phyloP scores from a whole-genome alignment of 2,888 invertebrate species.

The Erebia palarica region DNA sequence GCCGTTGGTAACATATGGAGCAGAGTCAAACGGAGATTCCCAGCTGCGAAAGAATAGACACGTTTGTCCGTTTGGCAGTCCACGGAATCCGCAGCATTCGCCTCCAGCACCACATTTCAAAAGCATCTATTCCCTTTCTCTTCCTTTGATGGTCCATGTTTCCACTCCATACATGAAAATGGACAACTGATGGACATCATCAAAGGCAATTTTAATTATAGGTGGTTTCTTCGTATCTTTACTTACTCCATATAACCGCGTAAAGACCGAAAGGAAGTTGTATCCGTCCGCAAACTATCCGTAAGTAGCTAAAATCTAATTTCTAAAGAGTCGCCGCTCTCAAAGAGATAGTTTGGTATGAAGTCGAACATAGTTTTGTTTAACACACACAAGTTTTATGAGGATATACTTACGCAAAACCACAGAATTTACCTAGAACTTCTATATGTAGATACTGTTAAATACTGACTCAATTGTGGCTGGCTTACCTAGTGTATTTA shows the following conservation, averaged over 20 bases:
- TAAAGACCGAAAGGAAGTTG: constrained; percentile 25
- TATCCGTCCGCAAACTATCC: constrained; percentile 27
- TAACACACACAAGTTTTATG: background rate
- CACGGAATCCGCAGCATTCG: too few species aligned
- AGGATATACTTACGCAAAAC: background rate
- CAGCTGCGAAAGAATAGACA: too few species aligned
- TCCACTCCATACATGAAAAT: too few species aligned
- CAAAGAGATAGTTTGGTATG: constrained; percentile 21
- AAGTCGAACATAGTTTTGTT: constrained; percentile 1
- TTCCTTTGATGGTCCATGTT: too few species aligned
- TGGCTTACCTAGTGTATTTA: too few species aligned
- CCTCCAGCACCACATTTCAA: too few species aligned
- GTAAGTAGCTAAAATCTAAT: constrained; percentile 34
- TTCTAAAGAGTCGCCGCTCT: constrained; percentile 28
- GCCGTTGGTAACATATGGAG: too few species aligned
- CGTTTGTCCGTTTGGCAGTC: too few species aligned
- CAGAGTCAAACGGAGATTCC: too few species aligned
- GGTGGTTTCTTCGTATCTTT: background rate
- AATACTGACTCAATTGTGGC: background rate
- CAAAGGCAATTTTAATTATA: too few species aligned
- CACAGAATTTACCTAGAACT: background rate
- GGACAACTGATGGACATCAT: background rate
- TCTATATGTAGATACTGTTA: background rate
- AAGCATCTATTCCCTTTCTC: too few species aligned
- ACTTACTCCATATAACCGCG: constrained; percentile 14